Evolutionary conservation across 2,888 invertebrate genomes (phyloP), one percentile per base, ranked within the genome.

Genomic region (Troilus luridus): DNA sequence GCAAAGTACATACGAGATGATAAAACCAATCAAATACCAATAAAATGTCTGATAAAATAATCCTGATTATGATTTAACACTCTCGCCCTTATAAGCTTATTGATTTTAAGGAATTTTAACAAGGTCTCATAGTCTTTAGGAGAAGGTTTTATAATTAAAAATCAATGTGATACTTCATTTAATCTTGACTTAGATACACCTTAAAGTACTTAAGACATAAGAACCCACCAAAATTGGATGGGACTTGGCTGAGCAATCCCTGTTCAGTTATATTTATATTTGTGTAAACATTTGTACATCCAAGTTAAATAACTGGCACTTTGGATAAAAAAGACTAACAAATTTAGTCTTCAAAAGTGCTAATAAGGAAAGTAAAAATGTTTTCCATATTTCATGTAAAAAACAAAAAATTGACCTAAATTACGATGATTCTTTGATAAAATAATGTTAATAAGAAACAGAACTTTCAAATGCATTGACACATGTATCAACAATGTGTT

Each of bases 11-110:
- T 85, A 85, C 85, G 56, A 85, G 56, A 54, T 85, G 85, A 85
- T 85, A 85, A 85, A 85, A 85, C 85, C 85, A 85, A 85, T 85
- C 85, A 85, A 85, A 85, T 85, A 58, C 56, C 85, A 85, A 85
- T 85, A 85, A 85, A 85, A 85, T 85, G 8, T 85, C 54, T 85
- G 56, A 85, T 85, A 85, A 85, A 85, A 56, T 85, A 85, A 56
- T 58, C 85, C 85, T 85, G 85, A 85, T 85, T 85, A 85, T 85
- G 56, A 56, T 85, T 85, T 85, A 56, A 85, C 85, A 56, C 85
- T 56, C 6, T 85, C n/a, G 85, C 14, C 85, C 85, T 85, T 58
- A 21, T 5, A 85, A 85, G n/a, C 56, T 56, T 41, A 77, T 41
- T 77, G 5, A n/a, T 60, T 60, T n/a, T n/a, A n/a, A 10, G 17